Base-by-base conservation (phyloP, 2,888 invertebrate genomes). In the Dromius quadrimaculatus region DNA sequence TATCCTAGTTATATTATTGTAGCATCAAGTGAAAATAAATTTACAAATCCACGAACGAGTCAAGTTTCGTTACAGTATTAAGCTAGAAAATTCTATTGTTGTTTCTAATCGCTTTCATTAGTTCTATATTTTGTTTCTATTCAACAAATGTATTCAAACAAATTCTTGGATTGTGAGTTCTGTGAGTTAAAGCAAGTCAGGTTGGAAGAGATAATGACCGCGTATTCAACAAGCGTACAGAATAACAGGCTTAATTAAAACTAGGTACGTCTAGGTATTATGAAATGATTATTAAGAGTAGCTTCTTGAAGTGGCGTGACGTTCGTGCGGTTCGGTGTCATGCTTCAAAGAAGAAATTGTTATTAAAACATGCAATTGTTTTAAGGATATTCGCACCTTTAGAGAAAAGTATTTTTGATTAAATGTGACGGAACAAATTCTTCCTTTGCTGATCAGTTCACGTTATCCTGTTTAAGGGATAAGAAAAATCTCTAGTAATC, bases 401-500 rank as follows among this genome's bases (percentile, higher is more conserved):
- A 5, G 28, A 5, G 4, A 5, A 28, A 28, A 28, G 6, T 6
- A 28, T 28, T 6, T 28, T 28, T 6, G 28, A 50, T 23, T 50
- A 28, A 28, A 50, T 28, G 50, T 50, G 50, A 50, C 50, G 11
- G 50, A 11, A 28, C 50, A 50, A 11, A 13, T 50, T 50, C 50
- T 17, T 5, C 50, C 11, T 22, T 50, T 17, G 13, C 28, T 13
- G 57, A 59, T 59, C 17, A 20, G 38, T 63, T 63, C 20, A 23
- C 41, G 62, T 63, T 41, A 63, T 63, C 62, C 43, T 63, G 41
- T 63, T 63, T 63, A 17, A 36, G 62, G 43, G 62, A 63, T 63
- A 63, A 63, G 43, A 41, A 63, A 59, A 43, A 63, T 41, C 62
- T 63, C 41, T 43, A 13, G 23, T 63, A 43, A 63, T 63, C 62